phyloP scores from a whole-genome alignment of 2,888 invertebrate genomes.

The Scaptodrosophila latifasciaeformis region DNA sequence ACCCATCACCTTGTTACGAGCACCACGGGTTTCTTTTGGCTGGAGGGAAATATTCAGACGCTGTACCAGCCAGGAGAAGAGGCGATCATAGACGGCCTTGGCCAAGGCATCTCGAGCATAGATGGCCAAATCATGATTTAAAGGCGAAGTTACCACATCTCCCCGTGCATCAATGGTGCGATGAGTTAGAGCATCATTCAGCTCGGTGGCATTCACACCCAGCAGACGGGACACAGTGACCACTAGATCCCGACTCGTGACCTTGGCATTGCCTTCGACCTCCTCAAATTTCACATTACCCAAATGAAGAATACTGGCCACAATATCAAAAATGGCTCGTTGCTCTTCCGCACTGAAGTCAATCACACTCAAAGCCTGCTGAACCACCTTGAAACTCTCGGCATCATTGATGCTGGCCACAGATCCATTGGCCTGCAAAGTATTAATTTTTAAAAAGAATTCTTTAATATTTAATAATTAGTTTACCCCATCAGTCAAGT shows the following conservation, averaged over 20 bases:
- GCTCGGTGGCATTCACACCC: slow-evolving; percentile 80
- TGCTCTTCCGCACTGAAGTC: slow-evolving; percentile 85
- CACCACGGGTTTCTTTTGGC: slow-evolving; percentile 76
- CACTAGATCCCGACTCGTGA: slow-evolving; percentile 81
- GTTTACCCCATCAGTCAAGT: slow-evolving; percentile 85
- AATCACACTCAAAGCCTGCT: slow-evolving; percentile 85
- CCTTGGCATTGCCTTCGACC: slow-evolving; percentile 82
- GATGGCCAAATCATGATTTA: slow-evolving; percentile 87
- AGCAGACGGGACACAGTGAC: slow-evolving; percentile 84
- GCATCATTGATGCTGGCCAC: slow-evolving; percentile 78
- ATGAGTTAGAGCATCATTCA: slow-evolving; percentile 85
- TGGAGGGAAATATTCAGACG: slow-evolving; percentile 86
- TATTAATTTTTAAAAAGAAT: slow-evolving; percentile 1
- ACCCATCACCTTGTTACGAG: slow-evolving; percentile 84
- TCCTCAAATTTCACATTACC: slow-evolving; percentile 90
- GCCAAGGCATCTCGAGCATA: slow-evolving; percentile 93
- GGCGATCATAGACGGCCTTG: slow-evolving; percentile 92
- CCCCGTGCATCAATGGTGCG: slow-evolving; percentile 90
- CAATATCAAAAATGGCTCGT: slow-evolving; percentile 84
- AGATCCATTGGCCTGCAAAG: slow-evolving; percentile 75
- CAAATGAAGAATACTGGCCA: slow-evolving; percentile 89
- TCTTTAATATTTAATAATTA: not conserved
- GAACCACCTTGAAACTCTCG: slow-evolving; percentile 81
- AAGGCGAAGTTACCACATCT: slow-evolving; percentile 87
- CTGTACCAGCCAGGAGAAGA: slow-evolving; percentile 92